Conservation (phyloP, 92 coral and sea anemone genomes). For the Diadumene lineata region DNA sequence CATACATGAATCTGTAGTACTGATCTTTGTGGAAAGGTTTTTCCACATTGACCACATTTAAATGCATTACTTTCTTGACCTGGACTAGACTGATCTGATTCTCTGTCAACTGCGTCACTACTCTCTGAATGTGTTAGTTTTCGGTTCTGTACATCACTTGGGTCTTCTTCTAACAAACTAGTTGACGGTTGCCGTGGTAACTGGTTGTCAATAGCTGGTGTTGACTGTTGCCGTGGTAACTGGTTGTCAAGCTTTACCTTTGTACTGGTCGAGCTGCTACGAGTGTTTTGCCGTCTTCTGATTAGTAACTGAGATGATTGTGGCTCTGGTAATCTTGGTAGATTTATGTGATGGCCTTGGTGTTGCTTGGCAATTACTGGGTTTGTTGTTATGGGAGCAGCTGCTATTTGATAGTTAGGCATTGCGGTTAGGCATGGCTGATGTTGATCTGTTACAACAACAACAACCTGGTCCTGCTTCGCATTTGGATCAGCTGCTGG, state of each 20-base stretch:
- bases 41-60: constrained; percentile 89
- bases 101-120: neutral
- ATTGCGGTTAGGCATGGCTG: neutral
- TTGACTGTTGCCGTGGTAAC: constrained; percentile 28
- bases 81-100: neutral
- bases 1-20: constrained; percentile 90
- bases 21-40: constrained; percentile 88
- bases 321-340: neutral
- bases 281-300: constrained; percentile 9
- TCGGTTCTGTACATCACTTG: neutral
- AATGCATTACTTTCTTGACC: constrained; percentile 33
- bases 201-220: neutral
- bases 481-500: constrained; percentile 1
- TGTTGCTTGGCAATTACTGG: neutral
- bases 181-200: constrained; percentile 26
- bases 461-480: constrained; percentile 18
- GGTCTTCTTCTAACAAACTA: too few species aligned
- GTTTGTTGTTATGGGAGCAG: neutral
- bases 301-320: constrained; percentile 5
- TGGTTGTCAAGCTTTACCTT: neutral
- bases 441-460: constrained; percentile 14
- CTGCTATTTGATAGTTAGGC: neutral
- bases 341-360: neutral
- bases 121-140: neutral
- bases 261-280: neutral